Evolutionary conservation across 2,113 vertebrate species (phyloP), one percentile per base, ranked within the genome.

Genomic region (Bucco capensis): DNA sequence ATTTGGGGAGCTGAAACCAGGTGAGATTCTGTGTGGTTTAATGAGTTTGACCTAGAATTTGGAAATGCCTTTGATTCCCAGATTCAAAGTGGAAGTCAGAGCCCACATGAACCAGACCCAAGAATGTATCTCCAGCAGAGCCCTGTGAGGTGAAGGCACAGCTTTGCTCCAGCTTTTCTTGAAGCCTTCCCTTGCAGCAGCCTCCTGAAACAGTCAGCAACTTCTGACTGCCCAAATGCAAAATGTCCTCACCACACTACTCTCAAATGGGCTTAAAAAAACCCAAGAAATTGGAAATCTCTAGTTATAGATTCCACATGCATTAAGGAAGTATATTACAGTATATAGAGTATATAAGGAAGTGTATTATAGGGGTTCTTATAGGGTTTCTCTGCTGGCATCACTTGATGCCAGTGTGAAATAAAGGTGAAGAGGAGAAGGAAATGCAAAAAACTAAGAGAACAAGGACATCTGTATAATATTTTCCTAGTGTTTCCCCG

Each of bases 51-150:
- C 83, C 92, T 31, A 74, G 57, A 90, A 86, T 75, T 93, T 82
- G 54, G 75, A 86, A 86, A 83, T 46, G 40, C 14, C 86, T 95
- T 96, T 93, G 77, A 95, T 95, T 93, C 73, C 54, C 54, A 61
- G 61, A 90, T 88, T 91, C 86, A 75, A 95, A 91, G 87, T 47
- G 64, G 37, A 79, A 88, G 49, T 81, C 83, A 60, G 65, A 91
- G 54, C 38, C 82, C 67, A 37, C 33, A 40, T 83, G 88, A 95
- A 81, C 86, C 65, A 64, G 77, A 74, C 93, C 70, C 93, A 90
- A 92, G 72, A 91, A 93, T 49, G 4, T 22, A 90, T 67, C 80
- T 74, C 69, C 28, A 30, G n/a, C 77, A 82, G 78, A 90, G 42
- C 28, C 46, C 61, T 69, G 46, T 30, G 83, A 92, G 56, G 67